Conservation (phyloP, 2,888 invertebrate species). For the Diloba caeruleocephala region DNA sequence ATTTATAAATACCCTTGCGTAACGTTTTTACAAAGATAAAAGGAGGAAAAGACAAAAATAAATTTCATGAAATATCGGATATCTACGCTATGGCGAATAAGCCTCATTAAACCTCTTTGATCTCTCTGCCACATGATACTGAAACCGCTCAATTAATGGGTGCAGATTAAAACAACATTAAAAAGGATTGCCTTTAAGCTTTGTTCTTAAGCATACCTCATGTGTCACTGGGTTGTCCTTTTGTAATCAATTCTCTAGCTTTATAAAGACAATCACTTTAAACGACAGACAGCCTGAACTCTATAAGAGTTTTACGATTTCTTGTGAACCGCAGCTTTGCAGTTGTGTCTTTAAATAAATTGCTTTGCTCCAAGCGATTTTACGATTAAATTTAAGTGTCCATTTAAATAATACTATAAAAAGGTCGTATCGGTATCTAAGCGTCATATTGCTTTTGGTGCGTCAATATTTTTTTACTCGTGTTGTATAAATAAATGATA, state of each 20-base stretch:
- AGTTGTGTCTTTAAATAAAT: constrained; percentile 52
- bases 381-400: constrained; percentile 59
- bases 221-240: constrained; percentile 25
- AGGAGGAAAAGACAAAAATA: background rate
- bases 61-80: constrained; percentile 2
- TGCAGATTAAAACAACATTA: constrained; percentile 41
- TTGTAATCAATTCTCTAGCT: constrained; percentile 28
- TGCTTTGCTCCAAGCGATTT: constrained; percentile 45
- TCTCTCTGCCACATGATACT: constrained; percentile 48
- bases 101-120: constrained; percentile 46
- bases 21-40: background rate
- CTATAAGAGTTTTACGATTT: constrained; percentile 57
- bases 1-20: background rate
- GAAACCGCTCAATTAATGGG: constrained; percentile 53
- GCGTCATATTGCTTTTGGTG: constrained; percentile 1
- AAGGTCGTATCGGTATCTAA: constrained; percentile 11
- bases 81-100: constrained; percentile 8
- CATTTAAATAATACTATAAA: constrained; percentile 55
- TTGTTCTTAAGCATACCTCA: constrained; percentile 18
- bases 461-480: background rate
- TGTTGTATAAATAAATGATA: background rate
- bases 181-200: constrained; percentile 32
- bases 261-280: constrained; percentile 27
- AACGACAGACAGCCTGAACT: constrained; percentile 26
- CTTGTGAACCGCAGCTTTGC: constrained; percentile 48